These are phyloP conservation scores for Sclerodermus sp. DNA, from an alignment of 2,888 invertebrate species.

Conservation along the genomic window DNA sequence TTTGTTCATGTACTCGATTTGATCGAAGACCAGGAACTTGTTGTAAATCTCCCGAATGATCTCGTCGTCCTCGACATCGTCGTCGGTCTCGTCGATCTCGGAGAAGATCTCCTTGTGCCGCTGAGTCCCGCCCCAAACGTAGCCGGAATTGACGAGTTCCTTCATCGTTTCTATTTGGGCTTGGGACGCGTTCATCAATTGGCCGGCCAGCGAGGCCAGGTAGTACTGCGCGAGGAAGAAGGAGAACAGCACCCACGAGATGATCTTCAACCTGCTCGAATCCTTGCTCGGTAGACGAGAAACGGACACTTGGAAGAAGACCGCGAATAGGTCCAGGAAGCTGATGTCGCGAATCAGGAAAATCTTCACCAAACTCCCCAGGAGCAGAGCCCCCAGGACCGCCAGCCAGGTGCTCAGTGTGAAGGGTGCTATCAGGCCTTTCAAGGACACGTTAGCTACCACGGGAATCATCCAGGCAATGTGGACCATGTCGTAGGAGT, in stretches of 20 bases:
- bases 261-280: constrained; percentile 39
- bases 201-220: constrained; percentile 45
- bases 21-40: constrained; percentile 25
- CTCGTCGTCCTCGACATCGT: constrained; percentile 60
- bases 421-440: constrained; percentile 42
- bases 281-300: constrained; percentile 29
- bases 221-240: constrained; percentile 44
- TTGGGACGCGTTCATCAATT: constrained; percentile 35
- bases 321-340: constrained; percentile 35
- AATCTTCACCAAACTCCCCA: constrained; percentile 28
- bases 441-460: constrained; percentile 30
- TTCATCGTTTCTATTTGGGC: constrained; percentile 32
- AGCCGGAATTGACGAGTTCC: constrained; percentile 32
- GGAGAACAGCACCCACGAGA: constrained; percentile 45
- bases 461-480: constrained; percentile 38
- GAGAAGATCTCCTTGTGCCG: constrained; percentile 31
- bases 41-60: constrained; percentile 15
- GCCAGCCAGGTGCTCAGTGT: constrained; percentile 36
- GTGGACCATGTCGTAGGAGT: constrained; percentile 31
- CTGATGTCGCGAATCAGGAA: constrained; percentile 32
- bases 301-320: constrained; percentile 37
- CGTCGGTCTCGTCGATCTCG: constrained; percentile 45
- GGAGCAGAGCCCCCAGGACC: constrained; percentile 26
- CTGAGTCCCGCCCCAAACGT: constrained; percentile 28
- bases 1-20: constrained; percentile 19